Conservation (phyloP, 1,140 invertebrate species). For the Penaeus vannamei region DNA sequence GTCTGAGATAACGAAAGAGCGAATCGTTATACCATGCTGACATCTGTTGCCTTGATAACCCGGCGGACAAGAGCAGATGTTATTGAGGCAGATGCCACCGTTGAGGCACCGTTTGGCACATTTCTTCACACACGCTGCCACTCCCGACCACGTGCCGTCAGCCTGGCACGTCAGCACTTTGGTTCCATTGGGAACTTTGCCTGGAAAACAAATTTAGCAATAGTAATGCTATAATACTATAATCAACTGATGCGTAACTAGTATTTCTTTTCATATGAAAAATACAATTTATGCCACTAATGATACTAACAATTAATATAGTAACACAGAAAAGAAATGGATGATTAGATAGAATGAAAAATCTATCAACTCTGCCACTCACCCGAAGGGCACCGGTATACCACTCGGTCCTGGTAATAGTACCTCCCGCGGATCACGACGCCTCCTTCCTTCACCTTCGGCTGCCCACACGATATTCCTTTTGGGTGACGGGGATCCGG, state of each 20-base stretch:
- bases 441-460: conserved; percentile 69
- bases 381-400: conserved; percentile 73
- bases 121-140: conserved; percentile 74
- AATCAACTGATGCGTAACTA: too few relatives aligned
- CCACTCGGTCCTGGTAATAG: conserved; percentile 73
- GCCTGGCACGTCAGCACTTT: conserved; percentile 70
- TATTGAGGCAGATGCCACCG: conserved; percentile 85
- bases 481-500: conserved; percentile 46
- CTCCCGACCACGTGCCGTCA: conserved; percentile 71
- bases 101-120: conserved; percentile 89
- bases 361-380: conserved; percentile 44
- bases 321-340: too few relatives aligned
- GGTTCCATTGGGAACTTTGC: conserved; percentile 67
- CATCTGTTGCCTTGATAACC: conserved; percentile 93
- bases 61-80: conserved; percentile 88
- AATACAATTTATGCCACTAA: too few relatives aligned
- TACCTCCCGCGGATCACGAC: conserved; percentile 73
- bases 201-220: conserved; percentile 40
- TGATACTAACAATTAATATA: too few relatives aligned
- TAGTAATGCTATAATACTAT: background rate
- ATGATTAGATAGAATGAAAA: background rate
- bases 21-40: conserved; percentile 70
- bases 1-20: too few relatives aligned
- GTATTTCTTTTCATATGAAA: too few relatives aligned
- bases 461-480: conserved; percentile 73